Base-by-base conservation (phyloP, 2,113 vertebrate species). In the Hydrolagus affinis region DNA sequence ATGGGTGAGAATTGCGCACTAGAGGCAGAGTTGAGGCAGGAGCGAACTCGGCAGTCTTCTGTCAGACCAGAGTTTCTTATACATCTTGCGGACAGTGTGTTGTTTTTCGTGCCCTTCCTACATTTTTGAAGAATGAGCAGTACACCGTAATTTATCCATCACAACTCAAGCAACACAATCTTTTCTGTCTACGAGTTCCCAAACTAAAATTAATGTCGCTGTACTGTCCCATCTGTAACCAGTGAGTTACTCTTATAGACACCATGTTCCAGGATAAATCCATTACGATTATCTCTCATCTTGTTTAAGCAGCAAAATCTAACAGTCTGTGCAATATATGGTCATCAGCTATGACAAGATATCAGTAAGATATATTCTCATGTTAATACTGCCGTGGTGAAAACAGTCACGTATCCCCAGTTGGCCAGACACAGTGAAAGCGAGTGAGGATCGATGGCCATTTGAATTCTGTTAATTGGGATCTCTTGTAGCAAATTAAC, bases 401-500 rank as follows among this genome's bases (percentile, higher is more conserved):
- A 6, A 44, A 44, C 44, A 44, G 44, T 44, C 57, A 9, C 11
- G n/a, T 60, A 44, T 78, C 11, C 59, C 57, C 32, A 59, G 44
- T 3, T n/a, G 21, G 57, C 21, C 75, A 60, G 60, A 23, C n/a
- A 59, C 21, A 60, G 11, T 14, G 11, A 60, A 60, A 60, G 56
- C 57, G 56, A 78, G 21, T 19, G 14, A 78, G 75, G 75, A 78
- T 78, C 75, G 60, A 60, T 60, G 75, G 57, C n/a, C 21, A 60
- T 19, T 60, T 78, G 56, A 78, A 60, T 60, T 21, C 56, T 78
- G 21, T 78, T 60, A 78, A 78, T 78, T 78, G 57, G 75, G 21
- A 78, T 78, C 57, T 78, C 57, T n/a, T 25, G 57, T 57, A 59
- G 56, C 21, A 78, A 59, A 78, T 78, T 78, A 78, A 78, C 75